Base-by-base conservation (phyloP, 2,888 invertebrate species). In the Napeogenes inachia region DNA sequence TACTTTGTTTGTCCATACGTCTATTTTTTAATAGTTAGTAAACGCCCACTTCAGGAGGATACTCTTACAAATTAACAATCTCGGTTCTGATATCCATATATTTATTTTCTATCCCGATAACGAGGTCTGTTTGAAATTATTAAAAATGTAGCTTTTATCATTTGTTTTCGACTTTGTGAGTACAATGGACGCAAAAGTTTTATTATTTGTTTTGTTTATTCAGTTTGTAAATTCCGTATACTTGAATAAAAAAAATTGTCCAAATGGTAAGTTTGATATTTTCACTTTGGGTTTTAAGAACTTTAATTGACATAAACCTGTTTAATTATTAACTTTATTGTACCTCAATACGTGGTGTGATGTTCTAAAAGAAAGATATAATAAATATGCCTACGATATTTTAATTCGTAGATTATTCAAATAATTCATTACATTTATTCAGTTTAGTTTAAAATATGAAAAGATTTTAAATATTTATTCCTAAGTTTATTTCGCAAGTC, bases 221-320 rank as follows among this genome's bases (percentile, higher is more conserved):
- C 4, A 62, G 5, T 56, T 64, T 54, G 70, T 67, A 0, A 67
- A 71, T 0, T 65, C 76, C 0, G 79, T 81, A 47, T 77, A 71
- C 63, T 75, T 87, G 0, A 76, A 73, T 3, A 84, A 77, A 59
- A 86, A 85, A 64, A 70, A 75, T 12, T 86, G 87, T 62, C 77
- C 70, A 62, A 77, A 79, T 63, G 84, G 86, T 85, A 64, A 78
- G 84, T 71, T 10, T 60, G 12, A 70, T 21, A 21, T 21, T 21
- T 57, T 53, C 10, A 56, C 0, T 33, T 2, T 55, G 30, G 10
- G n/a, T 32, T 32, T 45, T 33, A 21, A 4, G 2, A 13, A 47
- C 21, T n/a, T 32, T 30, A 13, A 13, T 45, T 55, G 3, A 8
- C 13, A 45, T 45, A 54, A 32, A 5, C 13, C 13, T 32, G 45